Evolutionary conservation across 2,888 invertebrate genomes (phyloP).

Genomic region (Lathronympha strigana): DNA sequence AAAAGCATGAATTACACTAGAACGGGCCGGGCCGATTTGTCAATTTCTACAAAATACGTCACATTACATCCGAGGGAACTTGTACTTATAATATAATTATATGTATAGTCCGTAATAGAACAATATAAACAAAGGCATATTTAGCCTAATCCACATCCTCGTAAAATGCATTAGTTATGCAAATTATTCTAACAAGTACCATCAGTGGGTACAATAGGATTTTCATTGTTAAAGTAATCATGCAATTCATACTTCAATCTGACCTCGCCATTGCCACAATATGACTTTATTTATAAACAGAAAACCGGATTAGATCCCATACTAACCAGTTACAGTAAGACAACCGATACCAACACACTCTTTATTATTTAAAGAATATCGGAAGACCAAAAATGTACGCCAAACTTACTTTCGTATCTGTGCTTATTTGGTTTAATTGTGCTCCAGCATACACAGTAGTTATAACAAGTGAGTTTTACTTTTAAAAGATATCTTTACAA

Average conservation of each 20-base stretch:
- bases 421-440: not conserved
- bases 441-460: not conserved
- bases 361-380: not conserved
- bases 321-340: not conserved
- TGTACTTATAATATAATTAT: too few species aligned
- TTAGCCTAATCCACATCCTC: too few species aligned
- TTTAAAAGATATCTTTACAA: not conserved
- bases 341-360: not conserved
- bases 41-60: too few species aligned
- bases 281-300: not conserved
- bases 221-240: not conserved
- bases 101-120: too few species aligned
- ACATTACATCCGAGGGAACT: too few species aligned
- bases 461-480: not conserved
- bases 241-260: not conserved
- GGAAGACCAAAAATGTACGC: slow-evolving; percentile 6
- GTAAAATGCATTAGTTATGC: too few species aligned
- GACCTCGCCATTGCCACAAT: not conserved
- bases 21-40: too few species aligned
- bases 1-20: too few species aligned
- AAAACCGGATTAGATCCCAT: not conserved
- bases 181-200: too few species aligned
- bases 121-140: too few species aligned
- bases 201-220: too few species aligned
- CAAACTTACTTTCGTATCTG: not conserved